Conservation (phyloP, 2,113 vertebrate species). For the Mobula hypostoma region DNA sequence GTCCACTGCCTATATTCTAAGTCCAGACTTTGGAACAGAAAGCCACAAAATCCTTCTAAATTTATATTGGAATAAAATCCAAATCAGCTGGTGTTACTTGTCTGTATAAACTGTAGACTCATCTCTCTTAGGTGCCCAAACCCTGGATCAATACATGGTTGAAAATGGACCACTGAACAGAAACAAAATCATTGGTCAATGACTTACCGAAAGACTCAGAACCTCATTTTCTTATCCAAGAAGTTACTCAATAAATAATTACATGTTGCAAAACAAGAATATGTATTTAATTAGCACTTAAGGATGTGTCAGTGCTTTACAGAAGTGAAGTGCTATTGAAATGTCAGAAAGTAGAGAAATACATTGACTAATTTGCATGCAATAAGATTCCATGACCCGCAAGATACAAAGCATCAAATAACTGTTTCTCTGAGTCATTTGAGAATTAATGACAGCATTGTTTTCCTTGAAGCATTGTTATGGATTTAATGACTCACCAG, state of each 20-base stretch:
- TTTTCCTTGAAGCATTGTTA: background rate
- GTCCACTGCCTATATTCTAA: too few species aligned
- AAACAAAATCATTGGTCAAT: background rate
- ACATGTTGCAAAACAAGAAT: background rate
- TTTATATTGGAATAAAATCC: background rate
- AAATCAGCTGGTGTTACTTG: background rate
- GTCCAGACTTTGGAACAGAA: background rate
- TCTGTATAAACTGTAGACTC: background rate
- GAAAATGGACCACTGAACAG: background rate
- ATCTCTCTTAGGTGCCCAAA: background rate
- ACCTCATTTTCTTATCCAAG: background rate
- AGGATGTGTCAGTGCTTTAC: background rate
- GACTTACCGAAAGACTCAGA: background rate
- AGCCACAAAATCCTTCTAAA: background rate
- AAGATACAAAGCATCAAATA: background rate
- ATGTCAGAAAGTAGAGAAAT: background rate
- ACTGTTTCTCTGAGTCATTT: background rate
- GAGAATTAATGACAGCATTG: background rate
- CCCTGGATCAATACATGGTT: background rate
- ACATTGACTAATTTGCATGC: background rate
- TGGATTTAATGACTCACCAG: background rate
- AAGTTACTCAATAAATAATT: background rate
- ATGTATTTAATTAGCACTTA: background rate
- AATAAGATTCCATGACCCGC: background rate
- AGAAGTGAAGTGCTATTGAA: background rate